Conservation (phyloP, 2,888 invertebrate genomes). For the Agonopterix arenella region DNA sequence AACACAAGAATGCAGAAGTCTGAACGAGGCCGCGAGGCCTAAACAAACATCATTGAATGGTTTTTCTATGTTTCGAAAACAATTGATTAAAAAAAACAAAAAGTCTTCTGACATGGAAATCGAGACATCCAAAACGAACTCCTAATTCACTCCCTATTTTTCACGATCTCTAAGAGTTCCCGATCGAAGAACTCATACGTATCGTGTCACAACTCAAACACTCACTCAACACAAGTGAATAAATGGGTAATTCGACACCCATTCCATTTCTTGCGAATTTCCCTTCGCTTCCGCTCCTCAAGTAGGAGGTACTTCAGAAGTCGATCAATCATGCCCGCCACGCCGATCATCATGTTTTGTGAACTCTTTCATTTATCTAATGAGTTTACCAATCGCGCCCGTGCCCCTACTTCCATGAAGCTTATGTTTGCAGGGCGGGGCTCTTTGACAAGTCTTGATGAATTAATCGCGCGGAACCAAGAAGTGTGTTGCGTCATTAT, state of each 20-base stretch:
- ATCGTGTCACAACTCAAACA: conserved; percentile 53
- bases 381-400: conserved; percentile 36
- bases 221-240: conserved; percentile 53
- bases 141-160: background rate
- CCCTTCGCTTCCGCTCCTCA: background rate
- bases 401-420: conserved; percentile 18
- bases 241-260: conserved; percentile 58
- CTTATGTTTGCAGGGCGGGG: conserved; percentile 24
- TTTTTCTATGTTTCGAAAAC: background rate
- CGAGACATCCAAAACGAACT: background rate
- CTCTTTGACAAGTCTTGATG: conserved; percentile 50
- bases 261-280: conserved; percentile 1
- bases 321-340: conserved; percentile 50
- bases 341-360: conserved; percentile 40
- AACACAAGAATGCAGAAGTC: background rate
- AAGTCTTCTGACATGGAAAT: background rate
- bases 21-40: background rate
- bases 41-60: background rate
- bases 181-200: conserved; percentile 18
- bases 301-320: conserved; percentile 10
- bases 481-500: conserved; percentile 4
- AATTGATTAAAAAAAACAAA: too few relatives aligned
- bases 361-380: conserved; percentile 74
- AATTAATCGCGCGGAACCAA: conserved; percentile 44
- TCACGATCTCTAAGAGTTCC: background rate